phyloP scores from a whole-genome alignment of 2,797 vertebrate species.

The Petrocephalus sullivani region DNA sequence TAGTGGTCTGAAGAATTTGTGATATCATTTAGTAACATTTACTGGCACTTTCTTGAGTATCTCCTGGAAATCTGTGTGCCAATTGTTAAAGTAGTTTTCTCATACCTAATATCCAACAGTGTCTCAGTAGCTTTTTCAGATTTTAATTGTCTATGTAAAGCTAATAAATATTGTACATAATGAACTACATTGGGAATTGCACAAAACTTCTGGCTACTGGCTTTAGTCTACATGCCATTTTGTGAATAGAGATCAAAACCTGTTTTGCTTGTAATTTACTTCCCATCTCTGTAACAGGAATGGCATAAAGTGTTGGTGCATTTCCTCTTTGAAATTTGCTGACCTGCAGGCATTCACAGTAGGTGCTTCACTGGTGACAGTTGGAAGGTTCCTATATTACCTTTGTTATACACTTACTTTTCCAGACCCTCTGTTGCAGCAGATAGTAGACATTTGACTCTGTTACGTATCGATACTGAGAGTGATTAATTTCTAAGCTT shows the following conservation, averaged over 20 bases:
- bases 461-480: background rate
- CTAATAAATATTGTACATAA: background rate
- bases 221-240: background rate
- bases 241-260: background rate
- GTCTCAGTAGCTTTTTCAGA: background rate
- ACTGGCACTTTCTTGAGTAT: background rate
- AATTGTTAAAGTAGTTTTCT: background rate
- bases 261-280: background rate
- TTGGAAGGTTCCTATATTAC: background rate
- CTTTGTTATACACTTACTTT: background rate
- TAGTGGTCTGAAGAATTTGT: background rate
- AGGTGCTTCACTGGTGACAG: background rate
- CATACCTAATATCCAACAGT: background rate
- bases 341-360: background rate
- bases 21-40: background rate
- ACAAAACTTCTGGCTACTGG: background rate
- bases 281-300: background rate
- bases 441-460: background rate
- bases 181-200: background rate
- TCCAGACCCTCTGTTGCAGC: background rate
- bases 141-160: background rate
- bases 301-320: background rate
- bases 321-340: constrained; percentile 6
- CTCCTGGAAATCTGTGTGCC: background rate
- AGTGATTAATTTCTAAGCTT: background rate